Evolutionary conservation across 2,888 invertebrate genomes (phyloP), one percentile per base, ranked within the genome.

Genomic region (Pinctada fucata): DNA sequence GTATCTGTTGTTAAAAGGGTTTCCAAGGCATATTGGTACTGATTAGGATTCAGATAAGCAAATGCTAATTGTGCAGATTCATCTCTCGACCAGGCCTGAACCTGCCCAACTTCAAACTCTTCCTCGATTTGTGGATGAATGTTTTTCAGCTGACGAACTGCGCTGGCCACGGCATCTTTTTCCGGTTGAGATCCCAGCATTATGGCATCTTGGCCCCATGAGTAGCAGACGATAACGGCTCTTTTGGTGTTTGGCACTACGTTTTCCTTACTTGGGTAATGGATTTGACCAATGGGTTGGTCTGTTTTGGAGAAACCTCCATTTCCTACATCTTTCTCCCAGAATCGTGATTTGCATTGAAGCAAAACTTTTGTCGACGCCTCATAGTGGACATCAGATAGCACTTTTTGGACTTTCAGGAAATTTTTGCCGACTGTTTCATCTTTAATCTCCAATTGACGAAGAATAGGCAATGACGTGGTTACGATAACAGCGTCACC

Each of bases 401-500:
- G 13, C 4, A 77, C 82, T 31, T 31, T 31, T 31, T 31, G 31
- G 31, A 31, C 31, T 31, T 31, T 31, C 31, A 31, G 31, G 31
- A 31, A 31, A 45, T 69, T 49, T n/a, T 70, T 63, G 10, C 66
- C n/a, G 31, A 73, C 58, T 3, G 5, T 8, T 2, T 48, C 16
- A 0, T 64, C 8, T 1, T 76, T 72, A 31, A 84, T 16, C 4
- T 83, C 72, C 52, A 84, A 64, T 71, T 83, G 81, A 4, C 84
- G 74, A 5, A 84, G 66, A 51, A 83, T 78, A 1, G 75, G 58
- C 5, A 84, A 68, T 8, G 84, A 81, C 0, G 79, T 68, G 4
- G 84, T 82, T 6, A 84, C 3, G 58, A 84, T 76, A 2, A 82
- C 83, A 8, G 82, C 82, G 75, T 84, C 82, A 3, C 80, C 82